phyloP scores from a whole-genome alignment of 2,113 vertebrate species.

The Platichthys stellatus region DNA sequence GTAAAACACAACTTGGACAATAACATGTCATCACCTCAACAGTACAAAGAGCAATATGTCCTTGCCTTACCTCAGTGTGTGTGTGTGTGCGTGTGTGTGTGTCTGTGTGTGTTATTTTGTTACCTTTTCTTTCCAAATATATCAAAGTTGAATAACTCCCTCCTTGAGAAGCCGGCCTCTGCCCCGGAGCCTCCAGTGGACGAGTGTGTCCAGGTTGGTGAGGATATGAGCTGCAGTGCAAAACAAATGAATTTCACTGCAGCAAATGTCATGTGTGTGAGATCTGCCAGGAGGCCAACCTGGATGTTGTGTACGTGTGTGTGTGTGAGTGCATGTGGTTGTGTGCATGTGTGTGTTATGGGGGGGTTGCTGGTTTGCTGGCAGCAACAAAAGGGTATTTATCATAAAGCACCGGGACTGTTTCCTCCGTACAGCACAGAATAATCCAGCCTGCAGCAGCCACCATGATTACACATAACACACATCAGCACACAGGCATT shows the following conservation, averaged over 20 bases:
- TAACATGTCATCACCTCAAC: no score
- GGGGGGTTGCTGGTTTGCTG: not conserved
- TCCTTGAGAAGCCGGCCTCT: no score
- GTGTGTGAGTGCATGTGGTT: not conserved
- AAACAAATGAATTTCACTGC: conserved; percentile 4
- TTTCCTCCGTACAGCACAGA: not conserved
- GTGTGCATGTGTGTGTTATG: not conserved
- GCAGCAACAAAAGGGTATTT: not conserved
- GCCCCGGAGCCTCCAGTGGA: not conserved
- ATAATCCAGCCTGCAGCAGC: not conserved
- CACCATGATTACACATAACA: not conserved
- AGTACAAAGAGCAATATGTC: no score
- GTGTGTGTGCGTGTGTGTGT: no score
- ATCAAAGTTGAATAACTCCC: no score
- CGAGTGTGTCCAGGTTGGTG: not conserved
- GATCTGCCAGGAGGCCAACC: not conserved
- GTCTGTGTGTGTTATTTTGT: no score
- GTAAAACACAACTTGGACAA: no score
- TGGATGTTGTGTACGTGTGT: not conserved
- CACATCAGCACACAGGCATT: not conserved
- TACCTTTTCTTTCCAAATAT: no score
- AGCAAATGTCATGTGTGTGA: conserved; percentile 2
- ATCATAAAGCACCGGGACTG: not conserved
- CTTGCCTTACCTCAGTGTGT: no score
- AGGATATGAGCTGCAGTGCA: not conserved